Evolutionary conservation across 1,140 invertebrate species (phyloP).

Genomic region (Zaprionus vittiger): DNA sequence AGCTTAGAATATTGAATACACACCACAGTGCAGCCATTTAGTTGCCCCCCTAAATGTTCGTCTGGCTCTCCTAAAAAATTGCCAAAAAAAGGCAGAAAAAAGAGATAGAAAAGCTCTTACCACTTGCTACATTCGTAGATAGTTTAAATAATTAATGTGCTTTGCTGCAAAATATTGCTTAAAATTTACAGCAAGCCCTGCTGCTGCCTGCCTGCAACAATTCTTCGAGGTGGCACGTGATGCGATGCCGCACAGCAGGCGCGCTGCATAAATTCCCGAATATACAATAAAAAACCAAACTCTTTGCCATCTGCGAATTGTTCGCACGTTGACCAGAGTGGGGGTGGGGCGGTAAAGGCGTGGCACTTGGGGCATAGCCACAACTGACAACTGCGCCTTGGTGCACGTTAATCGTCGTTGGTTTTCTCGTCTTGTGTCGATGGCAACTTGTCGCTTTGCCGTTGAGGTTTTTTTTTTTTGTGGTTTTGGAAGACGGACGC

Average conservation of each 20-base stretch:
- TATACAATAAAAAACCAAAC: conserved; percentile 16
- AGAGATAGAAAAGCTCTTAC: conserved; percentile 33
- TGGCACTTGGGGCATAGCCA: background rate
- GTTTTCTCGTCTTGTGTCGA: background rate
- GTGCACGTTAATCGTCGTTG: conserved; percentile 66
- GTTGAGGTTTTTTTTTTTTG: conserved; percentile 31
- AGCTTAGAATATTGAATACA: background rate
- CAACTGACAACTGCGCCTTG: conserved; percentile 51
- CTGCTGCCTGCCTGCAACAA: conserved; percentile 23
- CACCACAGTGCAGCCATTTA: conserved; percentile 23
- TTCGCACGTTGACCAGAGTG: conserved; percentile 71
- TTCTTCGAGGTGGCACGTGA: conserved; percentile 23
- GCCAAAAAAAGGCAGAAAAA: conserved; percentile 6
- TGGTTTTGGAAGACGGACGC: conserved; percentile 39
- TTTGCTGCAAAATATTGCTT: conserved; percentile 50
- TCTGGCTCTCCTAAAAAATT: conserved; percentile 25
- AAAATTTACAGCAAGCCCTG: conserved; percentile 17
- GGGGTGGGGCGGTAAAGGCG: background rate
- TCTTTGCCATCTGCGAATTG: conserved; percentile 69
- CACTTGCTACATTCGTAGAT: conserved; percentile 71
- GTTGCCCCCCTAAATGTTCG: background rate
- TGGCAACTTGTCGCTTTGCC: conserved; percentile 64
- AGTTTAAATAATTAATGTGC: conserved; percentile 81
- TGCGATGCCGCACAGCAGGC: conserved; percentile 46
- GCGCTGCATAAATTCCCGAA: conserved; percentile 67